Evolutionary conservation across 2,888 invertebrate genomes (phyloP), one percentile per base, ranked within the genome.

Genomic region (Drepanosiphum platanoidis): DNA sequence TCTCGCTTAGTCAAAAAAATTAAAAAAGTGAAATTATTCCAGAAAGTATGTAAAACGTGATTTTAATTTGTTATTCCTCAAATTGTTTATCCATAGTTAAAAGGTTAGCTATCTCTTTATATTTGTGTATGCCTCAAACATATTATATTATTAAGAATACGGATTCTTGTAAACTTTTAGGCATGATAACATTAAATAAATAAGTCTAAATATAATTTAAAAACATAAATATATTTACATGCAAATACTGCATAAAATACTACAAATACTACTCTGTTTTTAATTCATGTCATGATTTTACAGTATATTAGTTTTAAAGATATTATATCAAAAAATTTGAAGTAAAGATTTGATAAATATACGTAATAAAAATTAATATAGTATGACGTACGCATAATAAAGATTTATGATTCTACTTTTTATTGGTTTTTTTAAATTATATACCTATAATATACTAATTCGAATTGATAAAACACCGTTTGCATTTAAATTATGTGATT

Each of bases 11-110:
- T 27, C 4, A 39, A 77, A 30, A n/a, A 75, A 39, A 61, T 77
- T 61, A 61, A 36, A 61, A 77, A 77, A 77, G 77, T 61, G 61
- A 77, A 77, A 77, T 61, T 39, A 15, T 61, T 11, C 11, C 0
- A 5, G 11, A 9, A 61, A 61, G 36, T 39, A 39, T 27, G 9
- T 30, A 30, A 3, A 77, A 27, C 27, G 36, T 9, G 52, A 61
- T 77, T 36, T 27, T 39, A 77, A 36, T 70, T 3, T 70, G 22
- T 58, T 27, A 22, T 61, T 61, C 0, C 36, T 39, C 58, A 36
- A 58, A 15, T 52, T 30, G 52, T 22, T 74, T 27, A n/a, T n/a
- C n/a, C n/a, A 52, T 42, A 46, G 18, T 46, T 46, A 46, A 46
- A 52, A 1, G 2, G n/a, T 75, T 5, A 9, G n/a, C 0, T 3